Evolutionary conservation across 1,140 invertebrate genomes (phyloP).

Genomic region (Panonychus citri): DNA sequence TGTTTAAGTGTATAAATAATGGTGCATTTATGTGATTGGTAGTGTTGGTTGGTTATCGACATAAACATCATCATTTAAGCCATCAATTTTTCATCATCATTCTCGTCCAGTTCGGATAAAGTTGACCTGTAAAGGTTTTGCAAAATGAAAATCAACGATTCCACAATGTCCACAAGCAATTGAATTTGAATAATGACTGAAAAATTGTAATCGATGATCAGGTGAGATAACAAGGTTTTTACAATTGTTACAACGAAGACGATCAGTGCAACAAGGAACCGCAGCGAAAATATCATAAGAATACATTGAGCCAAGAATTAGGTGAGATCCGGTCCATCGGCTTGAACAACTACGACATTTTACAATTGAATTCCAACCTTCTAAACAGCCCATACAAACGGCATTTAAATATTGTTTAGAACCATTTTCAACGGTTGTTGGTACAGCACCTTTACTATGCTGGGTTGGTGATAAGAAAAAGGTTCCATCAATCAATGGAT

Average conservation of each 20-base stretch:
- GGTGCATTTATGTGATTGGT: no score
- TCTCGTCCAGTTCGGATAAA: background rate
- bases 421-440: constrained; percentile 44
- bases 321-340: constrained; percentile 71
- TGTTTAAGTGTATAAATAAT: no score
- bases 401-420: constrained; percentile 70
- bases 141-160: constrained; percentile 72
- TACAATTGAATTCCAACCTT: constrained; percentile 43
- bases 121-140: constrained; percentile 44
- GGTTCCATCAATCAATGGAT: constrained; percentile 86
- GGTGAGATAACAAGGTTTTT: constrained; percentile 58
- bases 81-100: no score
- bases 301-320: constrained; percentile 88
- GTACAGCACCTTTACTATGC: constrained; percentile 54
- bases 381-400: constrained; percentile 74
- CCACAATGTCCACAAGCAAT: constrained; percentile 74
- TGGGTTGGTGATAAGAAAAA: constrained; percentile 83
- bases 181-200: constrained; percentile 80
- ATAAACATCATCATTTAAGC: no score
- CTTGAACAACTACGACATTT: constrained; percentile 54
- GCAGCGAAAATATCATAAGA: constrained; percentile 93
- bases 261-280: constrained; percentile 74
- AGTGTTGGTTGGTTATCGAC: no score
- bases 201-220: constrained; percentile 57
- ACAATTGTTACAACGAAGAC: constrained; percentile 74